Conservation (phyloP, 1,140 invertebrate genomes). For the Atta colombica region DNA sequence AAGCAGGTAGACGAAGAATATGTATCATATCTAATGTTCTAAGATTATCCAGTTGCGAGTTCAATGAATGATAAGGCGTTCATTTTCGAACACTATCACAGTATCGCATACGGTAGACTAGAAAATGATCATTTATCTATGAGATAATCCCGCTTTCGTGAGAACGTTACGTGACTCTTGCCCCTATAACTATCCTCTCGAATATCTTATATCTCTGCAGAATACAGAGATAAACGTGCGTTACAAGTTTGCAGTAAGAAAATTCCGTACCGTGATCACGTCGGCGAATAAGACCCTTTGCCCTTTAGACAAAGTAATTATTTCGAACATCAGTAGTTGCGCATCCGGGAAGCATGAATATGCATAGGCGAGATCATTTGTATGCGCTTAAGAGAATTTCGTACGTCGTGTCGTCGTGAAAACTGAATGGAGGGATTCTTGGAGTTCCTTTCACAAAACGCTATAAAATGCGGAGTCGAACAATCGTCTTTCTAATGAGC, state of each 20-base stretch:
- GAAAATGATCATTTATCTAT: constrained; percentile 34
- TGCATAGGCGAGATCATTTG: constrained; percentile 33
- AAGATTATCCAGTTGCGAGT: constrained; percentile 13
- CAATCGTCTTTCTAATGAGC: constrained; percentile 4
- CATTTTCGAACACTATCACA: neutral
- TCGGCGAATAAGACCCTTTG: constrained; percentile 5
- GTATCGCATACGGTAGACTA: neutral
- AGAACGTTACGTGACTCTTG: constrained; percentile 28
- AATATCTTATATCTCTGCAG: constrained; percentile 15
- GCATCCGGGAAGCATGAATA: constrained; percentile 39
- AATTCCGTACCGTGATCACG: constrained; percentile 34
- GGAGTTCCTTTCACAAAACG: constrained; percentile 37
- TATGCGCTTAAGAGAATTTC: constrained; percentile 47
- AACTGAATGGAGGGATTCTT: constrained; percentile 2
- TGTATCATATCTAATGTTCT: neutral
- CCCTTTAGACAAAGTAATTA: constrained; percentile 54
- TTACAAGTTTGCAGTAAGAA: constrained; percentile 3
- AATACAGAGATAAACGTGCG: constrained; percentile 38
- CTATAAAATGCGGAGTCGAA: constrained; percentile 6
- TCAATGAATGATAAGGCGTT: constrained; percentile 7
- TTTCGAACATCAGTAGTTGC: constrained; percentile 33
- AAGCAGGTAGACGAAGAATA: neutral
- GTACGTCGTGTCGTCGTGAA: constrained; percentile 37
- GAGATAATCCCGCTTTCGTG: constrained; percentile 25
- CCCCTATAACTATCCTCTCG: neutral